Base-by-base conservation (phyloP, 2,888 invertebrate species). In the Ephialtes manifestator region DNA sequence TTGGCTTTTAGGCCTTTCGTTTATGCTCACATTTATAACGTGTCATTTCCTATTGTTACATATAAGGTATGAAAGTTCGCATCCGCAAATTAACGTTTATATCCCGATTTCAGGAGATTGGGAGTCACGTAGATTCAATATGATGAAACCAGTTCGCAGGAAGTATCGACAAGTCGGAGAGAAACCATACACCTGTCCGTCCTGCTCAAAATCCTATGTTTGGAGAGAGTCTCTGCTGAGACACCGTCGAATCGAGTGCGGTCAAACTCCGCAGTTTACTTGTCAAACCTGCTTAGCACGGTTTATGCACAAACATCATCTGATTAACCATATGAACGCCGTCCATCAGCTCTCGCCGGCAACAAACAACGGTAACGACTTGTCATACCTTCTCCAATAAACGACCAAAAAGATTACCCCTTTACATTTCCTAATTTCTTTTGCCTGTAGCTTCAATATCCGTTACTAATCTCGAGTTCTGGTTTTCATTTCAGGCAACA, bases 171-270 rank as follows among this genome's bases (percentile, higher is more conserved):
- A 39, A n/a, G 15, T 20, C 7, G 20, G 39, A 4, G 55, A 58
- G 35, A 87, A 85, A 71, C 83, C 84, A 7, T 85, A 87, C 86
- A 78, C 70, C 60, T 93, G 93, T 86, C 35, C 63, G 31, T 86
- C 85, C 18, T 93, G 93, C 80, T 88, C 88, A n/a, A 91, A 90
- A 71, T 81, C 86, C n/a, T 93, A 93, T 85, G 85, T 84, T 76
- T 89, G 89, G 86, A 87, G 85, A 58, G 88, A 87, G 15, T 90
- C 90, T 10, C 86, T 93, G 67, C 82, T 88, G 78, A 89, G 92
- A 70, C 94, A 93, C 86, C 85, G 89, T 48, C 87, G 89, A 51
- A 89, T 90, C 87, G 92, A 93, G 80, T 94, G 93, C 81, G 93
- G 92, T 3, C 90, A 89, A 13, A 89, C 89, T 75, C 92, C 92